Evolutionary conservation across 2,888 invertebrate species (phyloP), one percentile per base, ranked within the genome.

Genomic region (Pammene aurita): DNA sequence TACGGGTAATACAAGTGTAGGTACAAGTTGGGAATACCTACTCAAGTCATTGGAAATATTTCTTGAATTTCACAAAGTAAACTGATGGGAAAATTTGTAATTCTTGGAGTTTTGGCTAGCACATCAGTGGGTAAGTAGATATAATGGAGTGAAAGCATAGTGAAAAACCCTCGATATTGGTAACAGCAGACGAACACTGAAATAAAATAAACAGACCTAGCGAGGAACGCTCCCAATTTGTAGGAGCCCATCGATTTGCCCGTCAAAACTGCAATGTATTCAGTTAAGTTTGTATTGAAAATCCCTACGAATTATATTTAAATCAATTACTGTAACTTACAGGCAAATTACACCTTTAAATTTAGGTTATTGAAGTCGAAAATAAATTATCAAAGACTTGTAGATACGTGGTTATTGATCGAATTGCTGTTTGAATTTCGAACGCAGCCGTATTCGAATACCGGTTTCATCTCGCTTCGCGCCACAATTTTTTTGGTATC

Each of bases 391-490:
- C 16, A 35, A 16, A 7, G 44, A 16, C 2, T 5, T n/a, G n/a
- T 11, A 11, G 13, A 50, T 62, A 62, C 57, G 52, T 4, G 16
- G 26, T 38, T 66, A 55, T 44, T 38, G 52, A 13, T 16, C 58
- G 35, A 1, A 7, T 26, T 55, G n/a, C 16, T 44, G 54, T 72
- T 72, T 55, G 66, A 70, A 71, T 67, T 71, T 58, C 58, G 67
- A 60, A 66, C 58, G 38, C 16, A 54, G 63, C 54, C 55, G 70
- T 54, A 58, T 62, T 62, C 54, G 65, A 64, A 54, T 65, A 55
- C 46, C 69, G 52, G 48, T 62, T 57, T 69, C 65, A 63, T 74
- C 74, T 68, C 72, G 63, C 68, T 74, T 71, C 55, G 58, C 65
- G 65, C 56, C 57, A 68, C 60, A 48, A 41, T 64, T 58, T 71